Evolutionary conservation across 2,113 vertebrate genomes (phyloP), one percentile per base, ranked within the genome.

Genomic region (Rana temporaria): DNA sequence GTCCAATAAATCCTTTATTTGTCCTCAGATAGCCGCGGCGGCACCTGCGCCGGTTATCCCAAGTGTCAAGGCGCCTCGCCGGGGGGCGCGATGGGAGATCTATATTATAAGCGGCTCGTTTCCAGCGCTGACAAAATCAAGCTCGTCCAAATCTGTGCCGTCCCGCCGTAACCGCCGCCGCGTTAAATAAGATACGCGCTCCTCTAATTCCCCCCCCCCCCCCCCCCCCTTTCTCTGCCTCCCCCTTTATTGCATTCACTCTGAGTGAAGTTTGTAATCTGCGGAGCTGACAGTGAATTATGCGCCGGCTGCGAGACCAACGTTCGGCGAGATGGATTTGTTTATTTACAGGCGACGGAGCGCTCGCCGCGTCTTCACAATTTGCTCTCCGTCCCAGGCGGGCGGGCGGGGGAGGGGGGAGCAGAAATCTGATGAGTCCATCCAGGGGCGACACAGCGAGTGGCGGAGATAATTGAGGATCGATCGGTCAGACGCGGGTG

Each of bases 191-290:
- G 38, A 18, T n/a, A 48, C 11, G 19, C 64, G 19, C 52, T 20
- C 52, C 8, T 24, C 76, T 79, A 79, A 79, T 79, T 63, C 48
- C 26, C 26, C 32, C 59, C 6, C 20, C 63, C 76, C 15, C 48
- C 14, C 19, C n/a, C 42, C 38, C 38, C n/a, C 34, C 6, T 20
- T 5, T 8, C 2, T 8, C 34, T 38, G 34, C 34, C 55, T 59
- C 34, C 34, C 34, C 20, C 75, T 78, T 78, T 65, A 64, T 78
- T 78, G 62, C 75, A 52, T 78, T 79, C 32, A 79, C 48, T 34
- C 1, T 67, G 63, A 67, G 76, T 66, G 62, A 79, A 79, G 63
- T 32, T 55, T 79, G 63, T 67, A 56, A 67, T 67, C 76, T 56
- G 34, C 63, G 34, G 62, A 55, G 20, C 24, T 79, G 63, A 65